A percentile compares a stretch with the other conserved stretches of the same genome.
These are phyloP conservation scores for Calephelis nemesis DNA, from an alignment of 1,140 invertebrate genomes.

Conservation along the genomic window DNA sequence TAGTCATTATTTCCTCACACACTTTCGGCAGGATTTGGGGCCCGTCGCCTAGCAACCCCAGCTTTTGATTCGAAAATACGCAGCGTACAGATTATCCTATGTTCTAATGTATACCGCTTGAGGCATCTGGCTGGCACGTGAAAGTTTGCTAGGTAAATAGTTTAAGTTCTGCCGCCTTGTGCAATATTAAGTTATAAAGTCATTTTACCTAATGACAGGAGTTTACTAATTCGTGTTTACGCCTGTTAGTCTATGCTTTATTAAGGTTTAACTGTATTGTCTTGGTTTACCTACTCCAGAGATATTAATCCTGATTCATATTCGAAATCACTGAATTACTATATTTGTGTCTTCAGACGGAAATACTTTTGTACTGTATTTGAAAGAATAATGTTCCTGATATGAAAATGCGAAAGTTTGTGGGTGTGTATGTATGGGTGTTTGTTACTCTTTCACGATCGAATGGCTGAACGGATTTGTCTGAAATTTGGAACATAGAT, in stretches of 20 bases:
- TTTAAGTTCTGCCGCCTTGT: slow-evolving; percentile 52
- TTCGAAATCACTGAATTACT: not conserved
- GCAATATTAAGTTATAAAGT: slow-evolving; percentile 59
- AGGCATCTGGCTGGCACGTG: slow-evolving; percentile 53
- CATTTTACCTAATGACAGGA: slow-evolving; percentile 45
- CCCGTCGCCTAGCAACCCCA: slow-evolving; percentile 52
- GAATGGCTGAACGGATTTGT: too few relatives aligned
- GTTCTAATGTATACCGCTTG: slow-evolving; percentile 47
- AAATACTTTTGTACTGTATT: too few relatives aligned
- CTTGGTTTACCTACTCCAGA: not conserved
- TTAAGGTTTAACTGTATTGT: slow-evolving; percentile 15
- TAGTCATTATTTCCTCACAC: slow-evolving; percentile 59
- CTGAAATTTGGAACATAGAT: too few relatives aligned
- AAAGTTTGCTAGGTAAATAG: slow-evolving; percentile 67
- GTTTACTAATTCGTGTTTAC: slow-evolving; percentile 39
- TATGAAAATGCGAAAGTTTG: too few relatives aligned
- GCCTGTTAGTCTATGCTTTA: slow-evolving; percentile 31
- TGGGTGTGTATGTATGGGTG: too few relatives aligned
- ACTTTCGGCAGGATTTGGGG: slow-evolving; percentile 42
- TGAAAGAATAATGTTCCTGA: too few relatives aligned
- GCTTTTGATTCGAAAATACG: slow-evolving; percentile 52
- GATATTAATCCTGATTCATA: slow-evolving; percentile 2
- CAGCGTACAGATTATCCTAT: slow-evolving; percentile 48
- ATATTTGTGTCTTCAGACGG: not conserved
- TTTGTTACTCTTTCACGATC: too few relatives aligned